These are phyloP conservation scores for Mactromeris polynyma DNA, from an alignment of 2,888 invertebrate genomes.

Conservation along the genomic window DNA sequence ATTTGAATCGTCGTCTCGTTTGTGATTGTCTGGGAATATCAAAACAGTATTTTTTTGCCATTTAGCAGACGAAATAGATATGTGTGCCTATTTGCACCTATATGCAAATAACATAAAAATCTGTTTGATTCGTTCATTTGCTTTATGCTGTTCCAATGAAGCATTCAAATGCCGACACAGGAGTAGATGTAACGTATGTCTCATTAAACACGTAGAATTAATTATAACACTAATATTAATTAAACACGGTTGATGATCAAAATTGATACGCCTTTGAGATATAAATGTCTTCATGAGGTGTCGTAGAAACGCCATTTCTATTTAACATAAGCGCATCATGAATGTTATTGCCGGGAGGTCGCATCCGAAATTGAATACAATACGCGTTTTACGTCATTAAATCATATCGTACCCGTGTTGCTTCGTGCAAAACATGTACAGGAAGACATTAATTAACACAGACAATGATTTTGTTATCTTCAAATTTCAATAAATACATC, in stretches of 20 bases:
- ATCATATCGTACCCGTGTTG: background rate
- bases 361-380: background rate
- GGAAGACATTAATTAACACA: background rate
- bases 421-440: background rate
- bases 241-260: background rate
- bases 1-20: too few species aligned
- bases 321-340: background rate
- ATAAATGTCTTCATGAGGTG: background rate
- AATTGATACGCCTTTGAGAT: background rate
- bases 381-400: background rate
- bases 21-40: background rate
- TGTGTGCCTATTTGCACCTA: conserved; percentile 4
- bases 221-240: conserved; percentile 17
- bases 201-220: background rate
- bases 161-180: background rate
- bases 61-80: background rate
- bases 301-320: background rate
- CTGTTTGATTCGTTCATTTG: background rate
- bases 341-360: background rate
- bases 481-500: background rate
- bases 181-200: background rate
- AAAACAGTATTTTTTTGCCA: background rate
- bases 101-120: background rate
- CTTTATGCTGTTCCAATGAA: background rate
- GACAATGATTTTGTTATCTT: background rate